A percentile compares a stretch with the other conserved stretches of the same genome.
These are phyloP conservation scores for Corythornis leucogaster DNA, from an alignment of 2,797 vertebrate genomes.

Conservation along the genomic window DNA sequence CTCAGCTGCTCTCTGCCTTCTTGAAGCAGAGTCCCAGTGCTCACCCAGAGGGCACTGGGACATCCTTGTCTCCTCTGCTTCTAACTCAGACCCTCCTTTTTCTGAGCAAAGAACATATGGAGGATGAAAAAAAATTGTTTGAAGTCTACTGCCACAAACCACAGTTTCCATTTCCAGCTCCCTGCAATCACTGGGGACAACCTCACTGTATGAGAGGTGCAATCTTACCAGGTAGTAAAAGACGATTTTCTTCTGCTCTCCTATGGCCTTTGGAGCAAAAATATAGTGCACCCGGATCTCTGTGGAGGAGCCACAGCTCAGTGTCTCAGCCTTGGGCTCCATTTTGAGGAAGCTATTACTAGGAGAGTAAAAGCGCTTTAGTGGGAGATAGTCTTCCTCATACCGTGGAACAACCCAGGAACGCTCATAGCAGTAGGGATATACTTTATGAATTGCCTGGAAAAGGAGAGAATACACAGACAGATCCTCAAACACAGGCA, in stretches of 20 bases:
- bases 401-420: conserved; percentile 46
- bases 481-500: neutral
- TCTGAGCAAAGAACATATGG: neutral
- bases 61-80: neutral
- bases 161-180: neutral
- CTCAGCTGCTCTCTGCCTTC: neutral
- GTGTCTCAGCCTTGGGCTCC: neutral
- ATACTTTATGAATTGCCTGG: conserved; percentile 68
- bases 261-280: conserved; percentile 30
- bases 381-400: neutral
- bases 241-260: conserved; percentile 46
- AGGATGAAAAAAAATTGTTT: neutral
- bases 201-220: neutral
- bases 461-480: neutral
- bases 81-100: neutral
- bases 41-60: neutral
- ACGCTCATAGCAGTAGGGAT: neutral
- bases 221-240: conserved; percentile 78
- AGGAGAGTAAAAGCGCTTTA: conserved; percentile 64
- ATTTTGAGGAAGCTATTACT: conserved; percentile 76
- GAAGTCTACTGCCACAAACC: neutral
- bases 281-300: conserved; percentile 60
- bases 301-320: conserved; percentile 60
- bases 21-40: neutral
- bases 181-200: neutral